Evolutionary conservation across 2,888 invertebrate species (phyloP).

Genomic region (Subacronicta megacephala): DNA sequence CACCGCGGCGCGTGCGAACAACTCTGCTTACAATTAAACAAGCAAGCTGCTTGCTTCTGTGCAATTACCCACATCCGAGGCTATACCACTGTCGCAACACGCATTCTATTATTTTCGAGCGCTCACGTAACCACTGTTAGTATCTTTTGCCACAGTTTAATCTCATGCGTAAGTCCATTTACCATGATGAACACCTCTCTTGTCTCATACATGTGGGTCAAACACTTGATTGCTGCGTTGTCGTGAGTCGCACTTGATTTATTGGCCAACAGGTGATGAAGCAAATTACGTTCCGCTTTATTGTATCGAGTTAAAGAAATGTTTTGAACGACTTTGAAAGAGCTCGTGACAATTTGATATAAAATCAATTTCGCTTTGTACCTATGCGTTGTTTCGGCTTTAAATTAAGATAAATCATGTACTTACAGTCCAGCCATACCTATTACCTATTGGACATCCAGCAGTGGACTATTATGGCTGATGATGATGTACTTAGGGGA

Average conservation of each 20-base stretch:
- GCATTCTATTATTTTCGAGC: constrained; percentile 77
- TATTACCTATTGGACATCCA: too few species aligned
- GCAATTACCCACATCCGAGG: constrained; percentile 80
- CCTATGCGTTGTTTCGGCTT: constrained; percentile 5
- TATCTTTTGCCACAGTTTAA: constrained; percentile 66
- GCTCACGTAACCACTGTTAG: constrained; percentile 75
- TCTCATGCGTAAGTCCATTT: constrained; percentile 57
- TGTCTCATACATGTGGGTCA: constrained; percentile 73
- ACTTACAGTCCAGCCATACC: too few species aligned
- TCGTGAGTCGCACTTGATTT: constrained; percentile 50
- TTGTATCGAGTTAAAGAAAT: constrained; percentile 29
- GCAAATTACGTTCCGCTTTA: constrained; percentile 35
- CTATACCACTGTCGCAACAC: constrained; percentile 79
- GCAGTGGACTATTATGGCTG: too few species aligned
- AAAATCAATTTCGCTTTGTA: constrained; percentile 17
- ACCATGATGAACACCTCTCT: constrained; percentile 62
- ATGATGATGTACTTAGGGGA: too few species aligned
- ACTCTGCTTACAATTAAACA: constrained; percentile 70
- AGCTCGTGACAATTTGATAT: constrained; percentile 23
- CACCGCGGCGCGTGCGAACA: constrained; percentile 77
- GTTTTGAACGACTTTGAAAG: constrained; percentile 15
- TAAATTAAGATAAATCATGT: background rate
- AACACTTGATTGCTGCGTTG: constrained; percentile 57
- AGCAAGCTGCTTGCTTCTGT: constrained; percentile 66
- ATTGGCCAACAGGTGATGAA: constrained; percentile 51